Base-by-base conservation (phyloP, 2,888 invertebrate species). In the Ormyrus nitidulus region DNA sequence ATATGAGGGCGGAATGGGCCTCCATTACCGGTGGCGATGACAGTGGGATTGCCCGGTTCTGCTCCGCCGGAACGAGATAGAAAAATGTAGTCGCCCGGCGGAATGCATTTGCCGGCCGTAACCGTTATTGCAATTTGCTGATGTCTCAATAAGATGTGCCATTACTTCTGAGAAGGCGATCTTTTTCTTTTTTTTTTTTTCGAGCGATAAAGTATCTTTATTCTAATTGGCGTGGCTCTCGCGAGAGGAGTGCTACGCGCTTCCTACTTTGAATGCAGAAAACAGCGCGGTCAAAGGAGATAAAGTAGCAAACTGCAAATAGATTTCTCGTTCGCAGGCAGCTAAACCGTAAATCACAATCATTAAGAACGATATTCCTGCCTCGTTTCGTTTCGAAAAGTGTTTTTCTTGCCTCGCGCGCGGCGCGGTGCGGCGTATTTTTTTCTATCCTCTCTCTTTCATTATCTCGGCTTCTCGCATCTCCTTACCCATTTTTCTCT, bases 291-390 rank as follows among this genome's bases (percentile, higher is more conserved):
- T n/a, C 48, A 62, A 53, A 11, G 65, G 51, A 51, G 34, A 34
- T 34, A 34, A 34, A 51, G 66, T 19, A 13, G 51, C 51, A 19
- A 34, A n/a, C 10, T 44, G 9, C 49, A 5, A 6, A 8, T 13
- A 19, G 44, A 11, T 69, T n/a, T 8, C 54, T 76, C 8, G 48
- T 53, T 61, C 34, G 34, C 44, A 19, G 49, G 46, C 46, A 61
- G 11, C 53, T 44, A 74, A 81, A 83, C 82, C 86, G 86, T 88
- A 89, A 88, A 89, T 88, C 87, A 88, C 86, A 87, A 87, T 89
- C 87, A 88, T 87, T 88, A 88, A 86, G 76, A 87, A 83, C 54
- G 74, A 11, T 49, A 54, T 61, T 72, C 48, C 54, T 58, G 53
- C 62, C 70, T 68, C 58, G n/a, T 54, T 73, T 65, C 66, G 62